Evolutionary conservation across 2,888 invertebrate species (phyloP).

Genomic region (Parnassius glacialis): DNA sequence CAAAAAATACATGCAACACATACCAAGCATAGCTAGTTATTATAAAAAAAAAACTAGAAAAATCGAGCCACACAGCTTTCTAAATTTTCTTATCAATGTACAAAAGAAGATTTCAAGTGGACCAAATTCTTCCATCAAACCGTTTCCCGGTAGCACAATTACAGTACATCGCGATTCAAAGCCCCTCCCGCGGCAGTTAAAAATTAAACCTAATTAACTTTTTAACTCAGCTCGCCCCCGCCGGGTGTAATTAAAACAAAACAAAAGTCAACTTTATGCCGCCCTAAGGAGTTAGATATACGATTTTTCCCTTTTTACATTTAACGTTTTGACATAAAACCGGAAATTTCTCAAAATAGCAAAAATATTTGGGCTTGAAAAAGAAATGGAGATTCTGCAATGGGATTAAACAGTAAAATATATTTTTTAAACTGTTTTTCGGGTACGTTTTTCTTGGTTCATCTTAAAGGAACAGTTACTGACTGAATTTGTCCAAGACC

Average conservation of each 20-base stretch:
- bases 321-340: conserved; percentile 27
- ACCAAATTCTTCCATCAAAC: conserved; percentile 26
- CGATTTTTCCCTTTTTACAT: conserved; percentile 40
- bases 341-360: conserved; percentile 5
- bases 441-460: too few species aligned
- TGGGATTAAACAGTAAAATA: too few species aligned
- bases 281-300: conserved; percentile 57
- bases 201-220: conserved; percentile 74
- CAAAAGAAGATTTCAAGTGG: not conserved
- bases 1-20: too few species aligned
- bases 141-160: conserved; percentile 10
- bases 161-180: conserved; percentile 44
- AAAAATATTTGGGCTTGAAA: not conserved
- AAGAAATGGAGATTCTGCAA: not conserved
- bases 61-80: too few species aligned
- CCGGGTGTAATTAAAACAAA: conserved; percentile 68
- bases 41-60: too few species aligned
- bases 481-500: too few species aligned
- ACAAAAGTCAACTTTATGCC: conserved; percentile 67
- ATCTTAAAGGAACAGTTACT: too few species aligned
- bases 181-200: conserved; percentile 53
- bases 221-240: conserved; percentile 56
- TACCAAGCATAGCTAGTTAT: too few species aligned
- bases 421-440: too few species aligned
- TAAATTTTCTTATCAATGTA: too few species aligned